Evolutionary conservation across 2,888 invertebrate species (phyloP).

Genomic region (Pseudeuparius sepicola): DNA sequence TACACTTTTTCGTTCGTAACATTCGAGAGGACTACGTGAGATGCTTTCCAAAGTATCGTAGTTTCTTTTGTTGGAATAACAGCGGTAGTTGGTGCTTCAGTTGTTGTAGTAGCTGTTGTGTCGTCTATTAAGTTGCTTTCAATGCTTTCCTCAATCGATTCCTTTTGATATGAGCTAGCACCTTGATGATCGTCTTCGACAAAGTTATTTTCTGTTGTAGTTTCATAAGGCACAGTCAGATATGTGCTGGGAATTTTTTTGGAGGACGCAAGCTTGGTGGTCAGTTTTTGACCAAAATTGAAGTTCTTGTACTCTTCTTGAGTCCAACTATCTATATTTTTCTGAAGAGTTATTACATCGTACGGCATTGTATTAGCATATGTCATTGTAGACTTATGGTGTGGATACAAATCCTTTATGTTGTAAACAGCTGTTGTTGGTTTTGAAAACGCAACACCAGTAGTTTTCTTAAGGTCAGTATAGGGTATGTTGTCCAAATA

Average conservation of each 20-base stretch:
- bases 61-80: conserved; percentile 24
- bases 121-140: conserved; percentile 31
- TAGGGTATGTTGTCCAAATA: too few relatives aligned
- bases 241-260: conserved; percentile 73
- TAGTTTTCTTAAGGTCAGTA: too few relatives aligned
- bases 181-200: conserved; percentile 27
- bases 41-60: conserved; percentile 49
- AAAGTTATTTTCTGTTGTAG: conserved; percentile 8
- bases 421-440: conserved; percentile 39
- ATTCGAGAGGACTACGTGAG: conserved; percentile 64
- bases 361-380: conserved; percentile 45
- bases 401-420: conserved; percentile 43
- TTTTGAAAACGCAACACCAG: too few relatives aligned
- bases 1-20: conserved; percentile 71
- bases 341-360: conserved; percentile 65
- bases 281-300: conserved; percentile 38
- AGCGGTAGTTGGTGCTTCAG: conserved; percentile 17
- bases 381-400: conserved; percentile 26
- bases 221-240: conserved; percentile 54
- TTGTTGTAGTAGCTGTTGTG: conserved; percentile 17
- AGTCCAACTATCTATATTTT: conserved; percentile 80
- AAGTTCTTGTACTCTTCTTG: conserved; percentile 57
- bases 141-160: conserved; percentile 27
- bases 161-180: conserved; percentile 30
- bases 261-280: conserved; percentile 45